A percentile compares a stretch with the other conserved stretches of the same genome.
phyloP scores from a whole-genome alignment of 1,140 invertebrate species.

The Drosophila tropicalis region DNA sequence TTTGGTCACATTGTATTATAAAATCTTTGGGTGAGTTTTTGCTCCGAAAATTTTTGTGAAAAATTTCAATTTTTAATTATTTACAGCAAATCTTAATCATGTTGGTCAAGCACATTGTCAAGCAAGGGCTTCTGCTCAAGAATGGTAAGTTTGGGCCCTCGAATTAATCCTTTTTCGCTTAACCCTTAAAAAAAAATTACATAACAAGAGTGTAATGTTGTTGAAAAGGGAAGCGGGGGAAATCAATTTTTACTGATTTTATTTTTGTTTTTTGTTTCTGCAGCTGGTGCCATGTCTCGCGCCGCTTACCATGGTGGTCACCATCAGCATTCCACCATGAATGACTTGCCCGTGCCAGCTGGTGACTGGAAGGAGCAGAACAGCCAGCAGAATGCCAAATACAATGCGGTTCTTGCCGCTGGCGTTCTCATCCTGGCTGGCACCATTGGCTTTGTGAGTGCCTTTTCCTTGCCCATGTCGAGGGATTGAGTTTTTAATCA shows the following conservation, averaged over 20 bases:
- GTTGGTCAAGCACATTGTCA: slow-evolving; percentile 80
- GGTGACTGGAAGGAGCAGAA: slow-evolving; percentile 89
- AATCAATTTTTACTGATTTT: not conserved
- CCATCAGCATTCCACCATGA: slow-evolving; percentile 85
- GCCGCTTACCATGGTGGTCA: slow-evolving; percentile 76
- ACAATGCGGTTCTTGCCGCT: slow-evolving; percentile 87
- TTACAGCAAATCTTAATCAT: slow-evolving; percentile 57
- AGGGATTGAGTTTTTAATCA: not conserved
- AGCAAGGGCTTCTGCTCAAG: slow-evolving; percentile 76
- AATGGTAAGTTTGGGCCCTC: slow-evolving; percentile 60
- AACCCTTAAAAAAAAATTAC: slow-evolving; percentile 80
- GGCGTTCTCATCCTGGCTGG: slow-evolving; percentile 86
- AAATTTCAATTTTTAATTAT: slow-evolving; percentile 24
- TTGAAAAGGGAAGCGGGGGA: not conserved
- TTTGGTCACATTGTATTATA: slow-evolving; percentile 36
- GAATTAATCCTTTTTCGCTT: slow-evolving; percentile 25
- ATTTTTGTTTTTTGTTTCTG: not conserved
- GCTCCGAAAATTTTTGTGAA: slow-evolving; percentile 18
- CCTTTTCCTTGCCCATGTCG: not conserved
- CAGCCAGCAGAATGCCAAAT: slow-evolving; percentile 86
- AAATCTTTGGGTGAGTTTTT: slow-evolving; percentile 50
- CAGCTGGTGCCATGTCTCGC: slow-evolving; percentile 75
- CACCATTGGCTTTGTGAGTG: slow-evolving; percentile 86
- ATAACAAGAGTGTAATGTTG: slow-evolving; percentile 44
- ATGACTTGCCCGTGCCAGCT: slow-evolving; percentile 89